Percentiles rank a stretch among this genome's conserved stretches.
phyloP scores from a whole-genome alignment of 2,888 invertebrate species.

The Hemithea aestivaria region DNA sequence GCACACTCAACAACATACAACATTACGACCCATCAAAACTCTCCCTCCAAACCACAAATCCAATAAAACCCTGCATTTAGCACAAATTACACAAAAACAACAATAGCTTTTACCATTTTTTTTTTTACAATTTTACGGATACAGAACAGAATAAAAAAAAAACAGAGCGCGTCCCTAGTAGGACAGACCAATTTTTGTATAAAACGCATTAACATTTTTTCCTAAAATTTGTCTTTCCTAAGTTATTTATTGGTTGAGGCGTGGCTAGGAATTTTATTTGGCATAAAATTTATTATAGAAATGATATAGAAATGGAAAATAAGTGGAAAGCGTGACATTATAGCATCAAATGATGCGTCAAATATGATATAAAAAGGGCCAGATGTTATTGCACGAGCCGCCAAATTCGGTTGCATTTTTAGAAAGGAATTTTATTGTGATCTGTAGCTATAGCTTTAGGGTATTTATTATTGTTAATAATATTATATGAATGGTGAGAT shows the following conservation, averaged over 20 bases:
- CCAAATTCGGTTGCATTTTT: constrained; percentile 16
- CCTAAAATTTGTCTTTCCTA: constrained; percentile 27
- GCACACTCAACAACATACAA: constrained; percentile 29
- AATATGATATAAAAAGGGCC: constrained; percentile 46
- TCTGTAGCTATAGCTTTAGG: constrained; percentile 18
- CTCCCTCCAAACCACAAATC: constrained; percentile 25
- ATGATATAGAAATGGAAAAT: constrained; percentile 69
- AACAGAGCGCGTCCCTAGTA: constrained; percentile 28
- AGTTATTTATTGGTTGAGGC: constrained; percentile 51
- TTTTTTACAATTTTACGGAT: constrained; percentile 55
- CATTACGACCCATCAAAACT: constrained; percentile 27
- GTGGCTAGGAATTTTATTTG: constrained; percentile 67
- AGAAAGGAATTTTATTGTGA: constrained; percentile 28
- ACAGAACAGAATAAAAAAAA: no score
- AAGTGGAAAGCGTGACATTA: constrained; percentile 67
- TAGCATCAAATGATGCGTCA: constrained; percentile 60
- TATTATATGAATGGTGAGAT: constrained; percentile 23
- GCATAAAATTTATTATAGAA: constrained; percentile 68
- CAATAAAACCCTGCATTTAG: constrained; percentile 44
- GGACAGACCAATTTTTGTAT: no score
- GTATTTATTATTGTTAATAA: constrained; percentile 27
- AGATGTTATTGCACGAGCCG: constrained; percentile 58
- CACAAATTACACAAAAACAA: constrained; percentile 36
- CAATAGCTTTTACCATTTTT: constrained; percentile 34
- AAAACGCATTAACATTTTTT: constrained; percentile 12